Base-by-base conservation (phyloP, 1,140 invertebrate species). In the Megalopta genalis region DNA sequence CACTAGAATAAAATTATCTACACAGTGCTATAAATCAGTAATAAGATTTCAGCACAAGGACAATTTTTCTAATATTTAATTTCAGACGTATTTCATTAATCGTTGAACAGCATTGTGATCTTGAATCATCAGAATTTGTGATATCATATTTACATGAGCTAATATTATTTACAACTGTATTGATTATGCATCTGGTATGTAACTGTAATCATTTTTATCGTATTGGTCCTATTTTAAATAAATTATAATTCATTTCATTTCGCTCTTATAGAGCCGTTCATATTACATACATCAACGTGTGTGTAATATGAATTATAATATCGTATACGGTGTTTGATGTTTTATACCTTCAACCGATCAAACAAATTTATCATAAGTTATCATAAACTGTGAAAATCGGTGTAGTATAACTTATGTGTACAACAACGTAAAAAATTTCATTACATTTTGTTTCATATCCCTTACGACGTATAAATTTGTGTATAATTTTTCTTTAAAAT, bases 81-180 rank as follows among this genome's bases (percentile, higher is more conserved):
- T 46, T 46, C 3, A 46, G 1, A 9, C 12, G 42, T 46, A 46
- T 12, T 42, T 12, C 42, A 1, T 42, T 42, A 42, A 25, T 64
- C 60, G 18, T 39, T 54, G n/a, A 27, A 9, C 25, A 46, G 32
- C 18, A 32, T 1, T 46, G 21, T 6, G 3, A 14, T 18, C 7
- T 5, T 70, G 21, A 39, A 21, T 14, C 37, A 46, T 59, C 27
- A 27, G 25, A 59, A 65, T 65, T 25, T 59, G n/a, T 16, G 32
- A 57, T 57, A 57, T 37, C 18, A n/a, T 74, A 68, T 83, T 49
- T 77, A 81, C 67, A 78, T 57, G 68, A 57, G 32, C 25, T 18
- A 52, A 32, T 69, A 3, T 69, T 69, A 78, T 72, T 14, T 78
- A 78, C 76, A 78, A 64, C 32, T 37, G 49, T 42, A 59, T 52